Evolutionary conservation across 2,888 invertebrate species (phyloP).

Genomic region (Smittia sp.): DNA sequence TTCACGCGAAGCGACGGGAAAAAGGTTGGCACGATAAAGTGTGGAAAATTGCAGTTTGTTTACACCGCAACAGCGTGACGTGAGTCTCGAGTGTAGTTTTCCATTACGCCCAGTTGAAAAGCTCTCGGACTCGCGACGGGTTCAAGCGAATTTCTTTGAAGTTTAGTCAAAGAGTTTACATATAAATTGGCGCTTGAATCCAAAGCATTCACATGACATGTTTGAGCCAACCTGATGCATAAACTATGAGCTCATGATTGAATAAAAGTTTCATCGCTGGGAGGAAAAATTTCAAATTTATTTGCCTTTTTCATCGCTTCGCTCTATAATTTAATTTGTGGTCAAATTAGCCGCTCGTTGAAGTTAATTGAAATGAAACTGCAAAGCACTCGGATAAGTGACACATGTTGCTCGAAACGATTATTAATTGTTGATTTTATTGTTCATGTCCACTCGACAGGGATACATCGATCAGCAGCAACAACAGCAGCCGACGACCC

Average conservation of each 20-base stretch:
- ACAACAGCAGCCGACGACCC: constrained; percentile 47
- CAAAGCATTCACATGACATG: background rate
- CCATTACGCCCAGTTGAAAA: background rate
- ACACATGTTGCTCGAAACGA: constrained; percentile 17
- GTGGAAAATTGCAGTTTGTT: background rate
- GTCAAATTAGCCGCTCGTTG: constrained; percentile 19
- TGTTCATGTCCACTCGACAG: constrained; percentile 4
- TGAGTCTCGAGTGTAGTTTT: background rate
- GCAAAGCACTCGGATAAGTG: background rate
- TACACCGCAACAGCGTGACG: background rate
- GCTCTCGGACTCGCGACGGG: too few species aligned
- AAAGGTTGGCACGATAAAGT: background rate
- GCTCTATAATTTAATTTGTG: constrained; percentile 35
- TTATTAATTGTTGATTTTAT: background rate
- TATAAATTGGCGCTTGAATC: background rate
- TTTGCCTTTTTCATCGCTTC: constrained; percentile 8
- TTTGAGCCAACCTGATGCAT: too few species aligned
- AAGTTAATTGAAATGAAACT: background rate
- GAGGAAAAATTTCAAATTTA: background rate
- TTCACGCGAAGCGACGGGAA: background rate
- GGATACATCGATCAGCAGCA: constrained; percentile 43
- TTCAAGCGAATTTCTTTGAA: too few species aligned
- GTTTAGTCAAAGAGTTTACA: too few species aligned
- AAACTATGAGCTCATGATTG: too few species aligned
- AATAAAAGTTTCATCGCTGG: too few species aligned